phyloP scores from a whole-genome alignment of 2,113 vertebrate species.

The Microcebus jonahi region DNA sequence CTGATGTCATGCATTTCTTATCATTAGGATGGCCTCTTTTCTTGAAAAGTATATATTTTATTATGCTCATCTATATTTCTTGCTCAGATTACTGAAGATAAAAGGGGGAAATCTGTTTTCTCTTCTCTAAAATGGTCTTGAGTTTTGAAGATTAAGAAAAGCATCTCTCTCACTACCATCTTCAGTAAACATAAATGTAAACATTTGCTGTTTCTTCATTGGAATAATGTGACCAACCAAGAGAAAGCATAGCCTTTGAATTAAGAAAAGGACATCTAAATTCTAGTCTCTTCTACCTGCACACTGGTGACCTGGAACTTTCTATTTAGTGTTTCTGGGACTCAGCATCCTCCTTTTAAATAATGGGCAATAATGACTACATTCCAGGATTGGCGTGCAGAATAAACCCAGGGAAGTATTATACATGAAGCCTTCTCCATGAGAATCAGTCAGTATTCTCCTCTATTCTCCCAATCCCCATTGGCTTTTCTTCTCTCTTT shows the following conservation, averaged over 20 bases:
- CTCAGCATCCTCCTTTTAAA: not conserved
- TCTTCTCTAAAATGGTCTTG: not conserved
- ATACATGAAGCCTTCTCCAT: not conserved
- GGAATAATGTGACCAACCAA: not conserved
- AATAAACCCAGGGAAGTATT: not conserved
- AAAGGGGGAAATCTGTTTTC: not conserved
- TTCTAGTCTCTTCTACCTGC: not conserved
- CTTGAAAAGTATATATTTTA: not conserved
- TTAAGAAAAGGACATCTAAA: not conserved
- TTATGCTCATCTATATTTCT: not conserved
- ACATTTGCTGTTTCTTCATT: not conserved
- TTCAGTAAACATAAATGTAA: not conserved
- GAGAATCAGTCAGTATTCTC: not conserved
- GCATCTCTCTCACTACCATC: not conserved
- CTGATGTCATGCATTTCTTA: not conserved
- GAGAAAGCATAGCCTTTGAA: not conserved
- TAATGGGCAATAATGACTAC: not conserved
- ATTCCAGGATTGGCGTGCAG: not conserved
- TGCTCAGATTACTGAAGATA: not conserved
- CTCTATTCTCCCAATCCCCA: not conserved
- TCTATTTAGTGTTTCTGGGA: not conserved
- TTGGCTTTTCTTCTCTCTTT: not conserved
- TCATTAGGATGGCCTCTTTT: not conserved
- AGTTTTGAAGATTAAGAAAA: not conserved
- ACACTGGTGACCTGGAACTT: not conserved